Evolutionary conservation across 1,140 invertebrate genomes (phyloP).

Genomic region (Drosophila virilis): DNA sequence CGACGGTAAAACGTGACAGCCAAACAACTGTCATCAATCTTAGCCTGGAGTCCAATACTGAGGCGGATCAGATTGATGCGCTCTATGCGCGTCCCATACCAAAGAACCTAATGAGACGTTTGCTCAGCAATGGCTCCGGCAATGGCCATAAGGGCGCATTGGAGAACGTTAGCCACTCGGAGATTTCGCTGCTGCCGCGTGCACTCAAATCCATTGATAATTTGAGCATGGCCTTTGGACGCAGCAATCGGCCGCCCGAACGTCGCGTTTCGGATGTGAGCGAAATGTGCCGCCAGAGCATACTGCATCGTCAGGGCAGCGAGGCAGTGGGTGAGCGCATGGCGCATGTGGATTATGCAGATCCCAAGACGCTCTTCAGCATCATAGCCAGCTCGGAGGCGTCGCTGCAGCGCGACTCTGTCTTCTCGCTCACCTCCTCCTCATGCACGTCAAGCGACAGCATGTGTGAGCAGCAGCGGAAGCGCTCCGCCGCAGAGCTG

Average conservation of each 20-base stretch:
- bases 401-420: slow-evolving; percentile 85
- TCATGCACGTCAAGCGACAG: slow-evolving; percentile 87
- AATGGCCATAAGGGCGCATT: slow-evolving; percentile 14
- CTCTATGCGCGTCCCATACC: slow-evolving; percentile 58
- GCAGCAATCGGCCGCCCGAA: slow-evolving; percentile 75
- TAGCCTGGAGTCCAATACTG: slow-evolving; percentile 44
- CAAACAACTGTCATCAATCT: slow-evolving; percentile 74
- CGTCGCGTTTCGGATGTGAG: slow-evolving; percentile 77
- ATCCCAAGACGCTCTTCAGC: slow-evolving; percentile 88
- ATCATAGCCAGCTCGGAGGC: slow-evolving; percentile 79
- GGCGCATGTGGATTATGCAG: slow-evolving; percentile 93
- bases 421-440: slow-evolving; percentile 87
- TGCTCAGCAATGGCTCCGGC: slow-evolving; percentile 43
- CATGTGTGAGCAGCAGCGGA: slow-evolving; percentile 80
- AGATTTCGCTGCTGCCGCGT: slow-evolving; percentile 70
- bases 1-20: slow-evolving; percentile 70
- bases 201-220: slow-evolving; percentile 73
- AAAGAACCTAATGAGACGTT: slow-evolving; percentile 68
- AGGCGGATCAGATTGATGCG: slow-evolving; percentile 17
- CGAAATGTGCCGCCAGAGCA: slow-evolving; percentile 79
- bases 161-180: slow-evolving; percentile 64
- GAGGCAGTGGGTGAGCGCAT: slow-evolving; percentile 93
- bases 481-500: slow-evolving; percentile 36
- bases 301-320: slow-evolving; percentile 91
- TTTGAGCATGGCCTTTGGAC: slow-evolving; percentile 60